Percentiles rank a stretch among this genome's conserved stretches.
phyloP scores from a whole-genome alignment of 2,113 vertebrate genomes.

The Mus musculus region GRCm39 chr14:48381001-48381500 shows the following conservation, averaged over 20 bases:
- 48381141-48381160: background rate
- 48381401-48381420: background rate
- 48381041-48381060: background rate
- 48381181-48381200: background rate
- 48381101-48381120: background rate
- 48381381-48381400: background rate
- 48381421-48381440: background rate
- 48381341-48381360: background rate
- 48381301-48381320: conserved; percentile 46
- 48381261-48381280: background rate
- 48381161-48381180: background rate
- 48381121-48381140: background rate
- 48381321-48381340: background rate
- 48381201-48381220: background rate
- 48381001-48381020: background rate
- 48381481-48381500: background rate
- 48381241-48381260: background rate
- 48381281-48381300: background rate
- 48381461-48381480: background rate
- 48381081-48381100: background rate
- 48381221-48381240: background rate
- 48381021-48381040: background rate
- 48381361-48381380: background rate
- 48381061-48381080: background rate
- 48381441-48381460: background rate